Base-by-base conservation (phyloP, 2,888 invertebrate genomes). In the Chromoteleia sp. region DNA sequence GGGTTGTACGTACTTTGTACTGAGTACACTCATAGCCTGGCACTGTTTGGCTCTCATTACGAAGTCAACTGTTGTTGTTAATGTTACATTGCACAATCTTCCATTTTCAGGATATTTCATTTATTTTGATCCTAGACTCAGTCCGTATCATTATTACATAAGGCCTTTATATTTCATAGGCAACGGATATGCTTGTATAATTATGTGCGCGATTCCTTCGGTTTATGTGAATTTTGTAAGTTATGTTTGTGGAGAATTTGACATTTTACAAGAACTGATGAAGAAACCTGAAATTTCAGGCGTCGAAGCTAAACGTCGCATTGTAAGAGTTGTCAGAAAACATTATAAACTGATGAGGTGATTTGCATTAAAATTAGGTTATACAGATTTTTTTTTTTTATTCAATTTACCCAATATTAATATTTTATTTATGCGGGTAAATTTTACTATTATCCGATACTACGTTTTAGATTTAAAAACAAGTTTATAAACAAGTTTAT, bases 61-160 rank as follows among this genome's bases (percentile, higher is more conserved):
- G 2, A 12, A 10, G 4, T 14, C 14, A 6, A 14, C 5, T 3
- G 33, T 17, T 6, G 10, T 33, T 0, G n/a, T 33, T 10, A 54
- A 54, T n/a, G 8, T 58, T 5, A 36, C 36, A 36, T n/a, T 6
- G 8, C 36, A 36, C 2, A 10, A 10, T 33, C 17, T 54, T 8
- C 54, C 54, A 8, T 54, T 33, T 33, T 33, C 30, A 5, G 54
- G 15, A 10, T 8, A 30, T 2, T 54, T 17, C 6, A 0, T 15
- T 54, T 54, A 8, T 12, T 54, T 54, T 30, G 25, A 54, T 33
- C 17, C 54, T 0, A 30, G 54, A 54, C 4, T 17, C 2, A 33
- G 15, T 54, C 54, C 54, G 17, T 33, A 33, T 54, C 33, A 33
- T 54, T 54, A 30, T 14, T 52, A 52, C 10, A 30, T 30, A 5